Evolutionary conservation across 2,888 invertebrate genomes (phyloP).

Genomic region (Drosophila ustulata): DNA sequence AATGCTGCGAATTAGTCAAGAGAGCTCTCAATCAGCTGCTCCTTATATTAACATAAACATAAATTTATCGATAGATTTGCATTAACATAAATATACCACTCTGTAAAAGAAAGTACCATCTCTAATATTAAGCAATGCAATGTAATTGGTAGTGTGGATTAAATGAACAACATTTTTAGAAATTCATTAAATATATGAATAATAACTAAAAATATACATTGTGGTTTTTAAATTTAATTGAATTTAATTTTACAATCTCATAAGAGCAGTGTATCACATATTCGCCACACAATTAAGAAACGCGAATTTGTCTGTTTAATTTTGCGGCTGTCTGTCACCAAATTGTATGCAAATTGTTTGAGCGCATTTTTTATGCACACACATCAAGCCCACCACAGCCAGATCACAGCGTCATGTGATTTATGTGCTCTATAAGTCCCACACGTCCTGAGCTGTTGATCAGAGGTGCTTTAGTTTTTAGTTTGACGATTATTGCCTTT

Average conservation of each 20-base stretch:
- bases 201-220: no score
- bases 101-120: no score
- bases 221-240: no score
- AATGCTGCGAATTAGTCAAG: background rate
- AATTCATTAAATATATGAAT: no score
- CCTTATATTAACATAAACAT: no score
- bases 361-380: constrained; percentile 61
- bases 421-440: constrained; percentile 57
- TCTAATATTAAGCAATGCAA: no score
- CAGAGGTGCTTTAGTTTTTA: constrained; percentile 14
- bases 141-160: no score
- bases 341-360: constrained; percentile 72
- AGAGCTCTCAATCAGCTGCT: background rate
- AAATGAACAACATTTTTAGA: no score
- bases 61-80: no score
- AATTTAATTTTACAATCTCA: no score
- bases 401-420: constrained; percentile 43
- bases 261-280: background rate
- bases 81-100: no score
- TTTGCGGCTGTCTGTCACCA: constrained; percentile 61
- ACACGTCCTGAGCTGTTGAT: constrained; percentile 49
- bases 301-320: background rate
- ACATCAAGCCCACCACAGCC: constrained; percentile 4
- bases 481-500: constrained; percentile 50
- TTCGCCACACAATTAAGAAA: background rate